Conservation (phyloP, 53 echinoderm and acorn worm genomes). For the Arbacia lixula region DNA sequence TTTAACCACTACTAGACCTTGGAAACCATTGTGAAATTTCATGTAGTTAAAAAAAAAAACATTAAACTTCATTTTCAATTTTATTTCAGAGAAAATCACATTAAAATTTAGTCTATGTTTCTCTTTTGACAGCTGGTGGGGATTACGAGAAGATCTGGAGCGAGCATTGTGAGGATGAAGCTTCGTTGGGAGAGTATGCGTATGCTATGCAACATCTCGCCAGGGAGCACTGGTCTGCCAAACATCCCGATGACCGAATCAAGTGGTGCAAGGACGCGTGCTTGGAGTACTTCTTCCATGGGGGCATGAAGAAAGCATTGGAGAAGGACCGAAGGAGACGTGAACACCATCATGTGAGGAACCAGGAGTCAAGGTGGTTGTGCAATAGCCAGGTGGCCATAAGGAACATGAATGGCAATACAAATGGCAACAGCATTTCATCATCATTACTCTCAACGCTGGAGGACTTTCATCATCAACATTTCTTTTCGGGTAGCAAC, state of each 20-base stretch:
- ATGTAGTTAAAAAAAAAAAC: too few species aligned
- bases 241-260: slow-evolving; percentile 96
- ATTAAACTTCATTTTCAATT: too few species aligned
- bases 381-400: slow-evolving; percentile 17
- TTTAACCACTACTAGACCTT: too few species aligned
- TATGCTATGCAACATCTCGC: slow-evolving; percentile 99
- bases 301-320: slow-evolving; percentile 79
- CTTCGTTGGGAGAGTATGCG: slow-evolving; percentile 87
- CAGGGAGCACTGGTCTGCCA: slow-evolving; percentile 91
- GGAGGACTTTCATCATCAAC: slow-evolving; percentile 32
- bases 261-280: slow-evolving; percentile 96
- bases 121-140: slow-evolving; percentile 79
- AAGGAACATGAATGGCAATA: slow-evolving; percentile 41
- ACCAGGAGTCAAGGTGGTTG: slow-evolving; percentile 28
- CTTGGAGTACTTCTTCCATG: slow-evolving; percentile 90
- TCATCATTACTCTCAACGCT: slow-evolving; percentile 23
- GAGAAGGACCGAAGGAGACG: slow-evolving; percentile 84
- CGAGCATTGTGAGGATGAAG: slow-evolving; percentile 98
- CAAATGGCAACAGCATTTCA: slow-evolving; percentile 37
- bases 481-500: slow-evolving; percentile 7
- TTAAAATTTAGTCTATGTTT: too few species aligned
- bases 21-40: too few species aligned
- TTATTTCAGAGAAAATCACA: too few species aligned
- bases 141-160: slow-evolving; percentile 95
- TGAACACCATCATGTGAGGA: slow-evolving; percentile 39